A percentile compares a stretch with the other conserved stretches of the same genome.
Evolutionary conservation across 2,888 invertebrate species (phyloP).

Genomic region (Sphaeridia pumilis): DNA sequence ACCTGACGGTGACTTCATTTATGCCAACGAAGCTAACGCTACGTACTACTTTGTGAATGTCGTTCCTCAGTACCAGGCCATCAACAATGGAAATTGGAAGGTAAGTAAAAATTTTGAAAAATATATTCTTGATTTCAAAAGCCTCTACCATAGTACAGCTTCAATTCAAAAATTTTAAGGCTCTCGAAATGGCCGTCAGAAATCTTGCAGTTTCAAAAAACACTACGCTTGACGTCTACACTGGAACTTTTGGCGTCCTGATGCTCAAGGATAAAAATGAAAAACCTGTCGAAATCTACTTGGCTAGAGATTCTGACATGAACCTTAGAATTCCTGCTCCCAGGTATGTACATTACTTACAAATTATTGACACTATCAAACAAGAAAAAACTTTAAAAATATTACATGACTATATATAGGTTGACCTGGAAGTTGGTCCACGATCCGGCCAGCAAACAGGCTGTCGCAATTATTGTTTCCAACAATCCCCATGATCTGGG

Average conservation of each 20-base stretch:
- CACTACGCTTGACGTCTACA: slow-evolving; percentile 42
- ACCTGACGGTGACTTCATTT: slow-evolving; percentile 36
- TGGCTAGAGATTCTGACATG: slow-evolving; percentile 36
- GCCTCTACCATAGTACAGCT: no score
- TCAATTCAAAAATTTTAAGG: slow-evolving; percentile 10
- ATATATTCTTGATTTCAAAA: neutral
- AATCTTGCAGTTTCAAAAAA: slow-evolving; percentile 40
- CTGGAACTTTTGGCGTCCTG: slow-evolving; percentile 50
- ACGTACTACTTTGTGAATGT: slow-evolving; percentile 37
- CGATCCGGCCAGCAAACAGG: slow-evolving; percentile 44
- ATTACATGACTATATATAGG: no score
- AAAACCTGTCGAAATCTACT: slow-evolving; percentile 39
- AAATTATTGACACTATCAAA: no score
- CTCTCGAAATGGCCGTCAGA: slow-evolving; percentile 44
- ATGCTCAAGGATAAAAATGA: slow-evolving; percentile 44
- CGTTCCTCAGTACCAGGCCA: slow-evolving; percentile 36
- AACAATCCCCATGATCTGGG: slow-evolving; percentile 49
- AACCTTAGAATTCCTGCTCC: slow-evolving; percentile 21
- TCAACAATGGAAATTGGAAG: slow-evolving; percentile 38
- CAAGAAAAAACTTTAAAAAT: no score
- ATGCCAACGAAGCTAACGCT: slow-evolving; percentile 35
- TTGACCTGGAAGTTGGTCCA: slow-evolving; percentile 48
- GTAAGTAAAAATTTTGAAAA: slow-evolving; percentile 14
- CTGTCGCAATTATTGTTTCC: slow-evolving; percentile 50
- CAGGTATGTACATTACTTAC: slow-evolving; percentile 17